phyloP scores from a whole-genome alignment of 2,888 invertebrate genomes.

The Anagyrus pseudococci region DNA sequence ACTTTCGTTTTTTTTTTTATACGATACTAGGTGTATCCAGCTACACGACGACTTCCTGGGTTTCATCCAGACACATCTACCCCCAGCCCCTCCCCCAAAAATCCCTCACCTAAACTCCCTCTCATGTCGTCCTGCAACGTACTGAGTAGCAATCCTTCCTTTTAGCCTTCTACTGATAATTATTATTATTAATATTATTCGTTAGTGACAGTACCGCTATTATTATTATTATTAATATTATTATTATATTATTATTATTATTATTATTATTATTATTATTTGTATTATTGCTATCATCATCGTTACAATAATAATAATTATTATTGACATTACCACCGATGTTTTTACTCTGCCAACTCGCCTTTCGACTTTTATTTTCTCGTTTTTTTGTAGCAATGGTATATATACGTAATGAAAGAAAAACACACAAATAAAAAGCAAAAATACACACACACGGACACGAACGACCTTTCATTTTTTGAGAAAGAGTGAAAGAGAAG shows the following conservation, averaged over 20 bases:
- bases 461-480: conserved; percentile 17
- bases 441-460: conserved; percentile 1
- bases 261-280: conserved; percentile 57
- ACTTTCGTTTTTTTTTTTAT: conserved; percentile 32
- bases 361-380: conserved; percentile 14
- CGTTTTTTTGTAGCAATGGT: conserved; percentile 22
- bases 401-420: conserved; percentile 9
- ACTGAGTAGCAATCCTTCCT: conserved; percentile 48
- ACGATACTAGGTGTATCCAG: conserved; percentile 16
- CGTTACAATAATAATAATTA: conserved; percentile 58
- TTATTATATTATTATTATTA: conserved; percentile 53
- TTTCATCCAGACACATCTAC: conserved; percentile 35
- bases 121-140: conserved; percentile 45
- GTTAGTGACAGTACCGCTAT: conserved; percentile 40
- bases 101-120: not conserved
- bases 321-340: conserved; percentile 50
- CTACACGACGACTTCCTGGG: conserved; percentile 17
- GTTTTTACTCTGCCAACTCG: conserved; percentile 37
- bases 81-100: conserved; percentile 9
- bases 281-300: conserved; percentile 56
- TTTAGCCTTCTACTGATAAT: conserved; percentile 45
- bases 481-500: conserved; percentile 17
- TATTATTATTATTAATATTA: conserved; percentile 47
- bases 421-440: conserved; percentile 1
- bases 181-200: conserved; percentile 42